phyloP scores from a whole-genome alignment of 2,113 vertebrate genomes.

The Ceratotherium simum region DNA sequence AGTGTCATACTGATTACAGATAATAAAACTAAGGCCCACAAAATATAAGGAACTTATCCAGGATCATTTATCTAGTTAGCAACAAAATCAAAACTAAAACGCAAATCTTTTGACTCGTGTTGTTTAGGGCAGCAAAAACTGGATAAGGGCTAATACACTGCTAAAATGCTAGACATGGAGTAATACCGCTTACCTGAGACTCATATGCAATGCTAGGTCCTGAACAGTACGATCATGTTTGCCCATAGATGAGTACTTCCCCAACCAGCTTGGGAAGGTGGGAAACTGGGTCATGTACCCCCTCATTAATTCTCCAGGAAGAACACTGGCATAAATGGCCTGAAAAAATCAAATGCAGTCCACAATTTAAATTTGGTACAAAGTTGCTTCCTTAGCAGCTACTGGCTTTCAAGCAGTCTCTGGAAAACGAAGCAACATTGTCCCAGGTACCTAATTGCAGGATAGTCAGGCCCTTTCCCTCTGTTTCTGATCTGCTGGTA shows the following conservation, averaged over 20 bases:
- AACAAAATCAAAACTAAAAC: conserved; percentile 42
- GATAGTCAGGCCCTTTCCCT: not conserved
- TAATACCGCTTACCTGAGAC: conserved; percentile 90
- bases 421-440: not conserved
- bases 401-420: not conserved
- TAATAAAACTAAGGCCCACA: not conserved
- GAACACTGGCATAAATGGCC: conserved; percentile 97
- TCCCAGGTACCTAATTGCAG: not conserved
- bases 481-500: not conserved
- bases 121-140: too few species aligned
- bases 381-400: not conserved
- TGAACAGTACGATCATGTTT: conserved; percentile 94
- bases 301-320: conserved; percentile 97
- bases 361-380: not conserved
- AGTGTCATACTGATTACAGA: not conserved
- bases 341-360: conserved; percentile 69
- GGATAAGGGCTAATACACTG: not conserved
- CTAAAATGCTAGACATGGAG: not conserved
- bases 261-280: conserved; percentile 96
- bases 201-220: conserved; percentile 95
- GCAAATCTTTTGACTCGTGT: not conserved
- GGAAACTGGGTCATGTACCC: conserved; percentile 97
- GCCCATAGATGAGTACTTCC: conserved; percentile 93
- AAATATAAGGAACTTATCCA: conserved; percentile 2
- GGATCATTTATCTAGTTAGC: not conserved